Evolutionary conservation across 1,140 invertebrate species (phyloP), one percentile per base, ranked within the genome.

Genomic region (Adelges cooleyi): DNA sequence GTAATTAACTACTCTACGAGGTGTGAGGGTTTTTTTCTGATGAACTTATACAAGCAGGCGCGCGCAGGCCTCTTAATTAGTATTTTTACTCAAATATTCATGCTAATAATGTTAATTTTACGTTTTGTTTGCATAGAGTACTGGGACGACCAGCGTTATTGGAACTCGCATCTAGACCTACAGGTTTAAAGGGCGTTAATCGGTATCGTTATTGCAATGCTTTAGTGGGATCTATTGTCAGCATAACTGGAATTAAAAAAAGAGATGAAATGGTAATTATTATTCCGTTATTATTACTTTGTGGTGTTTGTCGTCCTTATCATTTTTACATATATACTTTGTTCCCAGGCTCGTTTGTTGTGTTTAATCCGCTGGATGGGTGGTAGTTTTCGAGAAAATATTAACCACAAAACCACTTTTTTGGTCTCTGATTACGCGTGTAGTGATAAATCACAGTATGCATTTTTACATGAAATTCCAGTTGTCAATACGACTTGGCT

Each of bases 401-500:
- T 92, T 79, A 84, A 83, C 65, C 79, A 81, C 18, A 91, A 88
- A 73, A 86, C 92, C 65, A 97, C 93, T 51, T 93, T 97, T 80
- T 79, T 98, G 42, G 89, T 98, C 69, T 90, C 92, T 51, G 88
- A 87, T 71, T 81, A 82, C 72, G 86, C 86, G 71, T 84, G 84
- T 46, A 92, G 93, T 67, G 86, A 91, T 70, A 96, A 97, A 78
- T 90, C 89, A 72, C 80, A 82, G 71, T 89, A 89, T 75, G 93
- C 95, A 49, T 84, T 88, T 38, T 87, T 86, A 62, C 90, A 95
- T 74, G 84, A 87, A 20, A 83, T 92, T 69, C 90, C 92, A 13
- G 87, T 97, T 50, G 86, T 98, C 79, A 84, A 84, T 56, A 81
- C 84, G 65, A 83, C 86, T 36, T 98, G 94, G 94, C 85, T 98